Evolutionary conservation across 1,140 invertebrate species (phyloP), one percentile per base, ranked within the genome.

Genomic region (Sarcophaga peregrina): DNA sequence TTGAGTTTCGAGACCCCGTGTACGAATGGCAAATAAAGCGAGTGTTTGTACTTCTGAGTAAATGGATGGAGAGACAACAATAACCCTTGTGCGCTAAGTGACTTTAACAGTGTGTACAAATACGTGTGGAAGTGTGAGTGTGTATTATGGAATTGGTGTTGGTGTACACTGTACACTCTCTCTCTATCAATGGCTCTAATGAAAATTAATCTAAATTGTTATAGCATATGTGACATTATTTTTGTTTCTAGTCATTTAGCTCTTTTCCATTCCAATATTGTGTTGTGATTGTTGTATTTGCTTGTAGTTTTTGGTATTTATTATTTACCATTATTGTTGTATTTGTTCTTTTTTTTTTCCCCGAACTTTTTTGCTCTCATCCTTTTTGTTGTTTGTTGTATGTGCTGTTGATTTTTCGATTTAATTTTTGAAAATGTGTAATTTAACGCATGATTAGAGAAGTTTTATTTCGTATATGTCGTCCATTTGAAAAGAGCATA

Each of bases 401-500:
- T 78, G 17, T 78, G 17, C 9, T 68, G 62, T 68, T 68, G 62
- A 68, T 68, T 68, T 58, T 68, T 78, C 75, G 75, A 78, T 78
- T 78, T 50, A 78, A 78, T 78, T 78, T 78, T 78, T 78, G 75
- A 47, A 78, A 78, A 78, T 78, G 75, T 78, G 75, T 78, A 78
- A 78, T 78, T 78, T 78, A 78, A 78, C 75, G 75, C 75, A 78
- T 78, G 75, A 78, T 78, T 78, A 78, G 75, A 78, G 75, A 52
- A 20, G 47, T 50, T 78, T 20, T 50, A 15, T 68, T 68, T 68
- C 62, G 17, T 68, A 20, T 68, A 20, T 7, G 54, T 58, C 17
- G 17, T 68, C 17, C 17, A 68, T 68, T 68, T 25, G 75, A 78
- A 25, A 78, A 78, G 17, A 52, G 17, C 75, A 78, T 78, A 78